Evolutionary conservation across 2,888 invertebrate species (phyloP).

Genomic region (Minunthozetes semirufus): DNA sequence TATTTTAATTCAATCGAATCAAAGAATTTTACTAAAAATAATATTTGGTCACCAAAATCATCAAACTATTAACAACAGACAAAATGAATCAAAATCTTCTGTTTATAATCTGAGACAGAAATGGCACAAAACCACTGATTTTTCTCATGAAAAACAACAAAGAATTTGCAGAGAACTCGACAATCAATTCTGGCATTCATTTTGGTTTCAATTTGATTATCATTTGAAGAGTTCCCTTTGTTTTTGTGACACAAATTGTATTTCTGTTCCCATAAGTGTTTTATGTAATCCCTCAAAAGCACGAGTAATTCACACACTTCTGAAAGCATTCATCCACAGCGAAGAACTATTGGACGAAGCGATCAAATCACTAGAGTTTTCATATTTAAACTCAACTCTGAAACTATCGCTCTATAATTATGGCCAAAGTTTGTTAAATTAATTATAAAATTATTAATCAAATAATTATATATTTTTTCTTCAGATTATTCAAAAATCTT

Average conservation of each 20-base stretch:
- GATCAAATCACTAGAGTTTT: conserved; percentile 3
- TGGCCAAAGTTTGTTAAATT: not conserved
- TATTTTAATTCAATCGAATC: conserved; percentile 24
- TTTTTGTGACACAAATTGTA: not conserved
- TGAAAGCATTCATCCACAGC: not conserved
- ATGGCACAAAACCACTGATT: not conserved
- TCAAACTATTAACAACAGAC: too few species aligned
- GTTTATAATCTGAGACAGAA: conserved; percentile 10
- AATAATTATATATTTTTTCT: not conserved
- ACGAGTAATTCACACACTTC: not conserved
- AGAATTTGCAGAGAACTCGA: conserved; percentile 1
- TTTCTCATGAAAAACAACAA: not conserved
- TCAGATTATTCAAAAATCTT: not conserved
- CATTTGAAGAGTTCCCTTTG: not conserved
- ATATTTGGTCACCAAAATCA: conserved; percentile 11
- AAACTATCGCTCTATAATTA: not conserved
- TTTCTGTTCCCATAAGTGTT: conserved; percentile 13
- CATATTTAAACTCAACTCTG: not conserved
- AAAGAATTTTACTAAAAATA: conserved; percentile 22
- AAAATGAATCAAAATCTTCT: not conserved
- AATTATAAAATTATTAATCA: not conserved
- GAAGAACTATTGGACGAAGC: not conserved
- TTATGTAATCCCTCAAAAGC: not conserved
- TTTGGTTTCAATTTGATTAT: conserved; percentile 4
- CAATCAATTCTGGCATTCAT: conserved; percentile 5